Evolutionary conservation across 2,888 invertebrate genomes (phyloP).

Genomic region (Brachylomia viminalis): DNA sequence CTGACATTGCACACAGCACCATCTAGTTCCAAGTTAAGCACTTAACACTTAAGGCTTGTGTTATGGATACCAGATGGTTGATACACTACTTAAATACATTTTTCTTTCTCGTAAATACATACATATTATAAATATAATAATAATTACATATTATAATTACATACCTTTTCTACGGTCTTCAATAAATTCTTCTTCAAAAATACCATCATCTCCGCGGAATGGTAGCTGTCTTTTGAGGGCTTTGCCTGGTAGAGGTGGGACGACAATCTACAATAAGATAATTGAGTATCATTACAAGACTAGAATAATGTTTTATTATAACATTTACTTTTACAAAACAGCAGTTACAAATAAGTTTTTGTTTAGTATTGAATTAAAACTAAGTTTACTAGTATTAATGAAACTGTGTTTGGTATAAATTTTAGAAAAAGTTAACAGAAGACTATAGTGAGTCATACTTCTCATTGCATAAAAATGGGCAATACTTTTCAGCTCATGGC

Average conservation of each 20-base stretch:
- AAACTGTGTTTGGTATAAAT: conserved; percentile 2
- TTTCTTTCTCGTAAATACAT: too few species aligned
- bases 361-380: not conserved
- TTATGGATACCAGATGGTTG: too few species aligned
- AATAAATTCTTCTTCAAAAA: conserved; percentile 99
- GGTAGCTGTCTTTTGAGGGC: conserved; percentile 99
- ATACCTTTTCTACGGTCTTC: conserved; percentile 98
- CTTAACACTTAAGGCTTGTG: too few species aligned
- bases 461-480: not conserved
- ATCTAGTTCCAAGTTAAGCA: too few species aligned
- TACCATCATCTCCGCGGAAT: conserved; percentile 99
- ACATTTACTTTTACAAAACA: not conserved
- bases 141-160: too few species aligned
- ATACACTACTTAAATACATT: too few species aligned
- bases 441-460: conserved; percentile 12
- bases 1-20: too few species aligned
- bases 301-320: not conserved
- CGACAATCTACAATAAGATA: conserved; percentile 95
- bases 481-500: not conserved
- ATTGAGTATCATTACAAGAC: not conserved
- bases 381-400: conserved; percentile 2
- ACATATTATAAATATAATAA: too few species aligned
- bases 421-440: not conserved
- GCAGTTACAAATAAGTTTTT: not conserved
- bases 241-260: conserved; percentile 99